phyloP scores from a whole-genome alignment of 2,888 invertebrate genomes.

The Orthosia incerta region DNA sequence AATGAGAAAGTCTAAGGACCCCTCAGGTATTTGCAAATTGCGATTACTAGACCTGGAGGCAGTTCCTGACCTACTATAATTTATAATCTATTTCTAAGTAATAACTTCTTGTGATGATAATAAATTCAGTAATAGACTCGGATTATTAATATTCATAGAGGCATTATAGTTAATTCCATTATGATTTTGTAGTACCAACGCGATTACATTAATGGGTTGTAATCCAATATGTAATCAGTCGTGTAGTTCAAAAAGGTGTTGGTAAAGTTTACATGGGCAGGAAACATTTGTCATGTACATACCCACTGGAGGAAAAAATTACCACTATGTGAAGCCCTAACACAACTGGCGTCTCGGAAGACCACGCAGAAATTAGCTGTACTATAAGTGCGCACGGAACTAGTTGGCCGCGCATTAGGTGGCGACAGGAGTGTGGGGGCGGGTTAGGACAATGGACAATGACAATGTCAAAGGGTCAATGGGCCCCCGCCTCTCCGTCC shows the following conservation, averaged over 20 bases:
- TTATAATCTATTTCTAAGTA: too few relatives aligned
- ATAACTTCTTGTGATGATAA: background rate
- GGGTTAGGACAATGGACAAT: too few relatives aligned
- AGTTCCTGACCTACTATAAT: background rate
- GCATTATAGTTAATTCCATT: constrained; percentile 1
- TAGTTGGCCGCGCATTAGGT: too few relatives aligned
- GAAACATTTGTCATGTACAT: too few relatives aligned
- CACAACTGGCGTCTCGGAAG: background rate
- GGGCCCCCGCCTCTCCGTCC: too few relatives aligned
- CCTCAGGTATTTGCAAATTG: background rate
- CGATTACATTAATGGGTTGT: background rate
- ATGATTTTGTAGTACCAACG: constrained; percentile 3
- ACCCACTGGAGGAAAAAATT: too few relatives aligned
- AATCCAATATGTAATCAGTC: constrained; percentile 1
- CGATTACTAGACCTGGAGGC: background rate
- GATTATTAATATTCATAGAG: constrained; percentile 26
- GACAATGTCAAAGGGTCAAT: too few relatives aligned
- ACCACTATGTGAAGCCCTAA: background rate
- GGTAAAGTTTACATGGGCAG: too few relatives aligned
- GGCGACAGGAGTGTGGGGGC: too few relatives aligned
- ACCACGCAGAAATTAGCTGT: background rate
- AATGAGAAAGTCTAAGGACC: too few relatives aligned
- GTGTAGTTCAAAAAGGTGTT: background rate
- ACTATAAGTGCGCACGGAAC: too few relatives aligned
- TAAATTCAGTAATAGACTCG: constrained; percentile 6